These are phyloP conservation scores for Recurvirostra avosetta DNA, from an alignment of 2,113 vertebrate species.

Conservation along the genomic window DNA sequence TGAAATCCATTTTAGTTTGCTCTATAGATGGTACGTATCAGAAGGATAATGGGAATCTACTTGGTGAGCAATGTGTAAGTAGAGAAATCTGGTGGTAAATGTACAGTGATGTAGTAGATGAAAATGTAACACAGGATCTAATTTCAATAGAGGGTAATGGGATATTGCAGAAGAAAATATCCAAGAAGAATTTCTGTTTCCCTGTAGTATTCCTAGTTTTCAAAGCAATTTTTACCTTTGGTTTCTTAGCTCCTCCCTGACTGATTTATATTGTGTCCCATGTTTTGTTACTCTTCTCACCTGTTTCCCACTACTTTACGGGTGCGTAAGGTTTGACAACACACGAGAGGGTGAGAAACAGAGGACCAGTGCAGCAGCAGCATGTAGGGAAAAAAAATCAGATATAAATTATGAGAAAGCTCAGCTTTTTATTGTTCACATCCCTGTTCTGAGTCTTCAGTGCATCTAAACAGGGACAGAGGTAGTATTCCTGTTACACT, in stretches of 20 bases:
- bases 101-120: background rate
- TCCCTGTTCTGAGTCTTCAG: slow-evolving; percentile 24
- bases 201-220: slow-evolving; percentile 32
- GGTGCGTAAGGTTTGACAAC: slow-evolving; percentile 29
- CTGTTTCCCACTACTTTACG: slow-evolving; percentile 45
- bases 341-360: background rate
- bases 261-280: slow-evolving; percentile 10
- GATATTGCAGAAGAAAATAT: slow-evolving; percentile 7
- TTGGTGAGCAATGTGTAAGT: background rate
- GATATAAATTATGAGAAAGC: background rate
- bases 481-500: background rate
- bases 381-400: background rate
- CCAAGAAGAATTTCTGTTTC: slow-evolving; percentile 21
- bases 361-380: slow-evolving; percentile 1
- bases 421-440: slow-evolving; percentile 50
- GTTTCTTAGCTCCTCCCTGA: background rate
- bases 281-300: slow-evolving; percentile 30
- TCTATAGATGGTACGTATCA: background rate
- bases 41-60: background rate
- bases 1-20: slow-evolving; percentile 7
- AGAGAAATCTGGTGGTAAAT: slow-evolving; percentile 9
- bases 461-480: background rate
- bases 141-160: background rate
- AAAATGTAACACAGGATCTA: background rate
- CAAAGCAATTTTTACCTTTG: background rate